Evolutionary conservation across 2,797 vertebrate genomes (phyloP).

Genomic region (Mareca strepera): DNA sequence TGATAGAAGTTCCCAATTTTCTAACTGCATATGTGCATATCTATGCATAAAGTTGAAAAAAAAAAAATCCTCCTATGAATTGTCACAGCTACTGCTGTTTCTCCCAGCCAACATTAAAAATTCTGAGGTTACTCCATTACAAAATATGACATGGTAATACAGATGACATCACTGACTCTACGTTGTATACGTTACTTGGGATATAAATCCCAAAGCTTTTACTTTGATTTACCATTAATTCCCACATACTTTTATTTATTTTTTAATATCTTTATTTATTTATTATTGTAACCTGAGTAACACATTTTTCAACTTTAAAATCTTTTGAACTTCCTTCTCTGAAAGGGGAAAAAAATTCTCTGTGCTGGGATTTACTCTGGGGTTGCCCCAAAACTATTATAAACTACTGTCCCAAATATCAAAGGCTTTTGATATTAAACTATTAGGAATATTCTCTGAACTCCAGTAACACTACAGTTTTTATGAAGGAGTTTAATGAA

Average conservation of each 20-base stretch:
- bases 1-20: neutral
- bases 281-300: neutral
- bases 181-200: neutral
- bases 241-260: neutral
- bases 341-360: neutral
- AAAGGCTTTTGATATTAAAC: neutral
- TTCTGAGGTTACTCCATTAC: neutral
- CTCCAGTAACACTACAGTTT: neutral
- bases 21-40: neutral
- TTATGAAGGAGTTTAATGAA: neutral
- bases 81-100: neutral
- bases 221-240: neutral
- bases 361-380: neutral
- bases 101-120: neutral
- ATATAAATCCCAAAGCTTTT: slow-evolving; percentile 5
- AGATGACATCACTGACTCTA: neutral
- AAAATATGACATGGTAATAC: neutral
- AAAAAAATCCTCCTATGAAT: neutral
- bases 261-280: no score
- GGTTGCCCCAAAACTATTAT: neutral
- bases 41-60: neutral
- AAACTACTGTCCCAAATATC: neutral
- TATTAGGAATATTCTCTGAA: neutral
- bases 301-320: neutral
- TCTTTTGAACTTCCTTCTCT: slow-evolving; percentile 16